Evolutionary conservation across 2,888 invertebrate species (phyloP).

Genomic region (Pherbina coryleti): DNA sequence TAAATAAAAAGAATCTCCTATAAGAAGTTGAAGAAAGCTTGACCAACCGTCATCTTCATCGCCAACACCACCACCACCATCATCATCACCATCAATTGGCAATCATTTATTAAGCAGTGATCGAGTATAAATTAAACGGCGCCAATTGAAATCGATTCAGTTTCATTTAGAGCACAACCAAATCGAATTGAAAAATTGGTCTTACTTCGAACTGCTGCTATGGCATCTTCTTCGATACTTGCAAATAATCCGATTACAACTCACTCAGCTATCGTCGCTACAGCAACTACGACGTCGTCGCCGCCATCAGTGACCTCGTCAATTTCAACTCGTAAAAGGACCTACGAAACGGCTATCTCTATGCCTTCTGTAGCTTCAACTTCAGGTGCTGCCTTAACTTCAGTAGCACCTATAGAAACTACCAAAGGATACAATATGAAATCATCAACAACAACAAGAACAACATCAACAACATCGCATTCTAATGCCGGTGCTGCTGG

Average conservation of each 20-base stretch:
- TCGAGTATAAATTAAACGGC: background rate
- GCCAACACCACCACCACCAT: background rate
- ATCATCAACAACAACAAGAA: slow-evolving; percentile 45
- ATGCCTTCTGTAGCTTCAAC: slow-evolving; percentile 55
- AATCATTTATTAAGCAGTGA: background rate
- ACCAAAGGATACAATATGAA: slow-evolving; percentile 39
- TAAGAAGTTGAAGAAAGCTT: no score
- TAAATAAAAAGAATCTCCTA: background rate
- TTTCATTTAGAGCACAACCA: slow-evolving; percentile 47
- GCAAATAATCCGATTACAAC: slow-evolving; percentile 64
- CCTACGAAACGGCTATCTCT: slow-evolving; percentile 64
- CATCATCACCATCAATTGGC: background rate
- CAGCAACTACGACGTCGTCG: slow-evolving; percentile 43
- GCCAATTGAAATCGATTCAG: slow-evolving; percentile 39
- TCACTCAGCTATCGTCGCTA: slow-evolving; percentile 51
- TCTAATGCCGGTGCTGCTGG: background rate
- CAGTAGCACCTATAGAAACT: slow-evolving; percentile 36
- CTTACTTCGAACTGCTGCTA: slow-evolving; percentile 49
- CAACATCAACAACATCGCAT: background rate
- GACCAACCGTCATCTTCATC: background rate
- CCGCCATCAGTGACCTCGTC: slow-evolving; percentile 50
- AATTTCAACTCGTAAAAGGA: slow-evolving; percentile 63
- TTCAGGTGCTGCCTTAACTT: slow-evolving; percentile 22
- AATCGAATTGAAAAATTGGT: background rate
- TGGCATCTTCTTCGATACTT: slow-evolving; percentile 68